Evolutionary conservation across 2,113 vertebrate species (phyloP).

Genomic region (Sapayoa aenigma): DNA sequence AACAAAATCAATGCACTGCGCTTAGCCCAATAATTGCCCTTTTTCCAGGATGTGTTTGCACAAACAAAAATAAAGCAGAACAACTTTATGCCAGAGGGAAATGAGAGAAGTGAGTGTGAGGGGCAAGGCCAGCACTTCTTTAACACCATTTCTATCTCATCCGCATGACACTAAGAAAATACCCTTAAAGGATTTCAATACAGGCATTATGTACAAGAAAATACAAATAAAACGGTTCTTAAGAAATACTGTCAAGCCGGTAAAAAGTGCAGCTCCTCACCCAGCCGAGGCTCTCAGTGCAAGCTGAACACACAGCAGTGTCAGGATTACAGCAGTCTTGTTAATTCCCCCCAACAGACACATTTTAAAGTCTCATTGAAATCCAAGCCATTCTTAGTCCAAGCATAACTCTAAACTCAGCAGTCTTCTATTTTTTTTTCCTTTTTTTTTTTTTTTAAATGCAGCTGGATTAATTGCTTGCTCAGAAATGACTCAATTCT

Average conservation of each 20-base stretch:
- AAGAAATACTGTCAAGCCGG: neutral
- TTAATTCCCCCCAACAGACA: neutral
- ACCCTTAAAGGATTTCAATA: neutral
- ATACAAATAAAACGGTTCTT: neutral
- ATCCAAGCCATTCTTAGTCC: neutral
- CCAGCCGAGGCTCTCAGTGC: neutral
- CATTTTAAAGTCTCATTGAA: neutral
- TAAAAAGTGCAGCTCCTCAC: neutral
- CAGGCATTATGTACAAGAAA: neutral
- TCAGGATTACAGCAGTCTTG: neutral
- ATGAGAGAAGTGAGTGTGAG: rapidly evolving
- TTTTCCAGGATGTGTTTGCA: neutral
- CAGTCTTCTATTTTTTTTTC: neutral
- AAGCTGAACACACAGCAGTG: neutral
- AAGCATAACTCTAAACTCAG: neutral
- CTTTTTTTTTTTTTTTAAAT: neutral
- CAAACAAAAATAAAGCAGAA: neutral
- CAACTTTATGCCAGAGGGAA: neutral
- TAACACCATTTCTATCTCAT: neutral
- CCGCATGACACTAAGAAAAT: neutral
- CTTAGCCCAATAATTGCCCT: neutral
- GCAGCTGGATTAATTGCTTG: constrained; percentile 57
- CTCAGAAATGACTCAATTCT: constrained; percentile 47
- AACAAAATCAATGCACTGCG: neutral
- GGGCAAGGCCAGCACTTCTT: neutral